phyloP scores from a whole-genome alignment of 1,140 invertebrate genomes.

The Nasonia vitripennis region DNA sequence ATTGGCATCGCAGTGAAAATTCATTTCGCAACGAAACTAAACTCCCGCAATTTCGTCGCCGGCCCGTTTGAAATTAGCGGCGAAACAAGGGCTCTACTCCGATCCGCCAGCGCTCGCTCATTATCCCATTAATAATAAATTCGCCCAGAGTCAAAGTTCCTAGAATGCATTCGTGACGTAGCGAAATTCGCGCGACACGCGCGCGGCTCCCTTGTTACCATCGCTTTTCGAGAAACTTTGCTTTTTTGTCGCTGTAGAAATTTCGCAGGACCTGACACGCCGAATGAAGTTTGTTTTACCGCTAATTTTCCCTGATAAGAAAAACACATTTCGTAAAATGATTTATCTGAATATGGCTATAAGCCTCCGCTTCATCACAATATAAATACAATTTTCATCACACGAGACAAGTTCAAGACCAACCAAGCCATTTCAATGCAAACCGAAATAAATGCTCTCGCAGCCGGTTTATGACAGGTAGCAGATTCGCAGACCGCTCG shows the following conservation, averaged over 20 bases:
- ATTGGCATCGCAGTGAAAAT: not conserved
- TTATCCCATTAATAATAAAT: conserved; percentile 60
- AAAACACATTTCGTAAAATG: no score
- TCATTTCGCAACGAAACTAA: conserved; percentile 6
- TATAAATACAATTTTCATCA: no score
- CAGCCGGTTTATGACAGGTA: conserved; percentile 2
- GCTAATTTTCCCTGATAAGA: no score
- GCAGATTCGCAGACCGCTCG: conserved; percentile 5
- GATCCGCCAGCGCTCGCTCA: conserved; percentile 27
- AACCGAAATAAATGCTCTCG: conserved; percentile 1
- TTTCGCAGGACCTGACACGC: no score
- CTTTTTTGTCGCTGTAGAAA: no score
- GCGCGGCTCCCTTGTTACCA: no score
- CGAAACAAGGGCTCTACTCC: not conserved
- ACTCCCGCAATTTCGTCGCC: not conserved
- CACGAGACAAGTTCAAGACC: not conserved
- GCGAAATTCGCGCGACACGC: not conserved
- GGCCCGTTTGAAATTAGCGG: not conserved
- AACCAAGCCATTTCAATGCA: not conserved
- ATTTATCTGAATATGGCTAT: no score
- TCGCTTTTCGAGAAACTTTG: no score
- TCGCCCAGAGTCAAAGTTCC: conserved; percentile 50
- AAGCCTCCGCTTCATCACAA: no score
- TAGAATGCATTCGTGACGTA: conserved; percentile 53
- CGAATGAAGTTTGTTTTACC: no score